Evolutionary conservation across 2,888 invertebrate genomes (phyloP).

Genomic region (Acheta domesticus): DNA sequence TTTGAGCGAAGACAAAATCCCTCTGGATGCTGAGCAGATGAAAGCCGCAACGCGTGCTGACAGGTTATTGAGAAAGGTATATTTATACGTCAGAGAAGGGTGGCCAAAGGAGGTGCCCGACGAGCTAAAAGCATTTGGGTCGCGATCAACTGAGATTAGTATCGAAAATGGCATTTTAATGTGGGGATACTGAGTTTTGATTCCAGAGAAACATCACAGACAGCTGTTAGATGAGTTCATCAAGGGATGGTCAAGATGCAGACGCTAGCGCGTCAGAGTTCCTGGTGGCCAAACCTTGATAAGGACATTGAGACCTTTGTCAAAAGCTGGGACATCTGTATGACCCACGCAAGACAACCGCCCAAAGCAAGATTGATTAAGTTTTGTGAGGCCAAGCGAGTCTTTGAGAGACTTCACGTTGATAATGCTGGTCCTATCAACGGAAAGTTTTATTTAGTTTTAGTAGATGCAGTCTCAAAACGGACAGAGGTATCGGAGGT

Average conservation of each 20-base stretch:
- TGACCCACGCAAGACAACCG: neutral
- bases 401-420: neutral
- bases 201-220: neutral
- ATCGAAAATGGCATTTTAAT: neutral
- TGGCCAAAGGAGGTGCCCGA: neutral
- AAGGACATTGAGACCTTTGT: neutral
- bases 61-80: neutral
- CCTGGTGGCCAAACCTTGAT: neutral
- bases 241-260: neutral
- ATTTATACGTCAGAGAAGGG: neutral
- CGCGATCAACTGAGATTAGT: neutral
- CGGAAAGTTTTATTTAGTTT: neutral
- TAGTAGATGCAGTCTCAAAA: neutral
- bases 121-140: neutral
- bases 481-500: neutral
- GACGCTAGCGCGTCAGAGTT: neutral
- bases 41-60: neutral
- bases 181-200: constrained; percentile 20
- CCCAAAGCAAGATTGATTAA: neutral
- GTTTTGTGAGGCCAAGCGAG: neutral
- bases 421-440: neutral
- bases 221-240: neutral
- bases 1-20: neutral
- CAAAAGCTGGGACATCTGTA: neutral
- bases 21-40: neutral